Percentiles rank a stretch among this genome's conserved stretches.
Conservation (phyloP, 2,113 vertebrate species). For the Sminthopsis crassicaudata region DNA sequence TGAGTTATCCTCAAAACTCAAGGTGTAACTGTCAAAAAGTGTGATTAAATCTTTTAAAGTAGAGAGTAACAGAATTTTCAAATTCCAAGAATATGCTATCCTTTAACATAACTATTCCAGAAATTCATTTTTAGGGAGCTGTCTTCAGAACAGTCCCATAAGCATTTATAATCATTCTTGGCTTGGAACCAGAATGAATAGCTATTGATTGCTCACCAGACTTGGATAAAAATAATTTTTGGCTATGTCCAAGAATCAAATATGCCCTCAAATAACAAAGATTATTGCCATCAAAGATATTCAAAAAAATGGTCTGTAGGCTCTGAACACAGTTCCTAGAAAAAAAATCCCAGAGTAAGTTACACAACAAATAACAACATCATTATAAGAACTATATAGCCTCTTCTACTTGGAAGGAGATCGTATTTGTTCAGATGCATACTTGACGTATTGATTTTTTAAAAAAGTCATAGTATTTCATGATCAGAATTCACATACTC, state of each 20-base stretch:
- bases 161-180: background rate
- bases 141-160: slow-evolving; percentile 26
- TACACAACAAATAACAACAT: slow-evolving; percentile 31
- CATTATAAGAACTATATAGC: slow-evolving; percentile 51
- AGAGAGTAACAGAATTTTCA: background rate
- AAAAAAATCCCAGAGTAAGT: slow-evolving; percentile 22
- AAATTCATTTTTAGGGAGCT: slow-evolving; percentile 6
- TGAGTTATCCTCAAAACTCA: background rate
- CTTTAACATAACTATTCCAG: background rate
- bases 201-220: slow-evolving; percentile 24
- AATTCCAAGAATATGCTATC: background rate
- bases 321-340: background rate
- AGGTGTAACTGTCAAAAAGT: background rate
- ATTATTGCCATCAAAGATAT: background rate
- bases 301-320: slow-evolving; percentile 27
- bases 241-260: slow-evolving; percentile 41
- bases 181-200: background rate
- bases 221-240: slow-evolving; percentile 7
- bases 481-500: background rate
- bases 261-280: slow-evolving; percentile 32
- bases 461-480: background rate
- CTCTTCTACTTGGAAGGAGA: slow-evolving; percentile 21
- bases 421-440: background rate
- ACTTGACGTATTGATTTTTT: background rate
- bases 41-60: background rate